Conservation (phyloP, 92 coral and sea anemone species). For the Phenganax subtilis region DNA sequence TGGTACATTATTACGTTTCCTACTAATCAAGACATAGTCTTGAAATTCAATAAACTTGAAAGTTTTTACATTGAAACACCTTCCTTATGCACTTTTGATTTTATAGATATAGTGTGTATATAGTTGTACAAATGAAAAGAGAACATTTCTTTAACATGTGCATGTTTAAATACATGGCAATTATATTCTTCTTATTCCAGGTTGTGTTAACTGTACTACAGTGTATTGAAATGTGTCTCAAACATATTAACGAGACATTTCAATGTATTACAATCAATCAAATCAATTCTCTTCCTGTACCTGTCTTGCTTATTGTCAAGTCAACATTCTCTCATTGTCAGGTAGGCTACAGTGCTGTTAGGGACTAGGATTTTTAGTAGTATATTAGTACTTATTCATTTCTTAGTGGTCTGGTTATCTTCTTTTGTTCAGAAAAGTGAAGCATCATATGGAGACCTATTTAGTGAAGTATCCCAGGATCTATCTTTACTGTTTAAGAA, state of each 20-base stretch:
- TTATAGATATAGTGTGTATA: not conserved
- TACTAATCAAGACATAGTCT: too few relatives aligned
- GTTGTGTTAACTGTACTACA: constrained; percentile 9
- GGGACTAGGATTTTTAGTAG: not conserved
- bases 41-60: too few relatives aligned
- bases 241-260: constrained; percentile 25
- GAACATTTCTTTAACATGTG: too few relatives aligned
- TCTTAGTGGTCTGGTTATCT: not conserved
- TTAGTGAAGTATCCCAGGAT: constrained; percentile 70
- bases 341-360: constrained; percentile 37
- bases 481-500: constrained; percentile 71
- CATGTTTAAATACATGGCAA: not conserved
- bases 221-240: constrained; percentile 21
- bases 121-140: not conserved
- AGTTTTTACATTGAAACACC: not conserved
- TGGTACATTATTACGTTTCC: not conserved
- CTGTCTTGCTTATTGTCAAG: constrained; percentile 58
- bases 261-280: constrained; percentile 42
- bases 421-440: constrained; percentile 66
- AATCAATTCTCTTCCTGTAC: constrained; percentile 66
- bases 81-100: not conserved
- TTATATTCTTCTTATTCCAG: not conserved
- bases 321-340: constrained; percentile 76
- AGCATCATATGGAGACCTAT: constrained; percentile 59
- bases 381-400: not conserved